Base-by-base conservation (phyloP, 2,113 vertebrate species). In the Cyanoliseus patagonus region DNA sequence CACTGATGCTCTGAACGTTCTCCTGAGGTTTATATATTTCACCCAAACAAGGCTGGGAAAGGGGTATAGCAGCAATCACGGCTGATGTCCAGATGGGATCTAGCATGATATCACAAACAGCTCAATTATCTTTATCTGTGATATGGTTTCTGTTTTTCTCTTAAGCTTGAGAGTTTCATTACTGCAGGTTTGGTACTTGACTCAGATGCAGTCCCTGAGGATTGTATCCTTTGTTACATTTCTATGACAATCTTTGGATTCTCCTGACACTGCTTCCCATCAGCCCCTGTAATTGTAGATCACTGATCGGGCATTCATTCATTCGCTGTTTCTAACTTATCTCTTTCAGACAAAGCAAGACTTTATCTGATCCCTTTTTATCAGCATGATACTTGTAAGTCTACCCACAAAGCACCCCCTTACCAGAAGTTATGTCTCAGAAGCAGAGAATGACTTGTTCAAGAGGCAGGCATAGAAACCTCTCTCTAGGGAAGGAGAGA, bases 231-330 rank as follows among this genome's bases (percentile, higher is more conserved):
- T 93, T 96, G 89, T 96, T 91, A 27, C 63, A 72, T 90, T 96
- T 95, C 94, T 76, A 89, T 90, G 83, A 87, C 73, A 95, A 27
- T 70, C 87, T 80, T 90, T 93, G 92, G 88, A 85, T 90, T 66
- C 86, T 96, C 81, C 85, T 17, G 46, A 72, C 79, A 17, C 59
- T 8, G 18, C 70, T 91, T 91, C 63, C 66, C 90, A 80, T 88
- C 95, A 85, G 72, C 82, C 86, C 59, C 85, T 96, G 96, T 96
- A 97, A 97, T 7, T 86, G 83, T 91, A 97, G 96, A 95, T 83
- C 74, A 12, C 68, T 24, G 63, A 80, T 82, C 8, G 3, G 64
- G 55, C 57, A 41, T 85, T 80, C 25, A 7, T 70, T 52, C 52
- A 33, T 69, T 90, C 49, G 80, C 62, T 62, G 67, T 46, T 92